Conservation (phyloP, 2,797 vertebrate genomes). For the Lithobates sylvaticus region DNA sequence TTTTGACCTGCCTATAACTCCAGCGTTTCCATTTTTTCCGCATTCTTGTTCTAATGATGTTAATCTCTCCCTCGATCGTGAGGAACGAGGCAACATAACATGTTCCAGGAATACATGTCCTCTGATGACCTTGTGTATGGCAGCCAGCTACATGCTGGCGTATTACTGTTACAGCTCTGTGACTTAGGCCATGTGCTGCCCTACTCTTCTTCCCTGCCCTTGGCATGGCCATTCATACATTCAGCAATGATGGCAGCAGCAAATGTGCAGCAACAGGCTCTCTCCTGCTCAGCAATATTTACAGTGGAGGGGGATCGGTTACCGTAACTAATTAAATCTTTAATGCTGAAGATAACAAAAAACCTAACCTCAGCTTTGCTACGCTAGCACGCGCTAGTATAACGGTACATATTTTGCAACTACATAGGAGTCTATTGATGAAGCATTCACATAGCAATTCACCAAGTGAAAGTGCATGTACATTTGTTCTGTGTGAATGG, state of each 20-base stretch:
- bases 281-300: background rate
- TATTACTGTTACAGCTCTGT: background rate
- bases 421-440: no score
- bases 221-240: no score
- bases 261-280: background rate
- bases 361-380: no score
- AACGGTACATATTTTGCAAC: no score
- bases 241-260: background rate
- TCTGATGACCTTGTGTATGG: background rate
- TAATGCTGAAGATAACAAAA: no score
- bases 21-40: background rate
- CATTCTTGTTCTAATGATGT: background rate
- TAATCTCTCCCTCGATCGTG: conserved; percentile 6
- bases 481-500: no score
- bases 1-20: background rate
- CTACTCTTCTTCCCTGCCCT: background rate
- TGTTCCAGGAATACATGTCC: conserved; percentile 42
- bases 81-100: background rate
- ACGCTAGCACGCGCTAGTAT: no score
- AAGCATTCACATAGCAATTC: no score
- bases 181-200: background rate
- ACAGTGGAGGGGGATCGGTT: background rate
- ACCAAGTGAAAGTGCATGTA: no score
- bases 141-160: background rate
- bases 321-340: no score